Evolutionary conservation across 2,797 vertebrate species (phyloP), one percentile per base, ranked within the genome.

Genomic region (Pygocentrus nattereri): DNA sequence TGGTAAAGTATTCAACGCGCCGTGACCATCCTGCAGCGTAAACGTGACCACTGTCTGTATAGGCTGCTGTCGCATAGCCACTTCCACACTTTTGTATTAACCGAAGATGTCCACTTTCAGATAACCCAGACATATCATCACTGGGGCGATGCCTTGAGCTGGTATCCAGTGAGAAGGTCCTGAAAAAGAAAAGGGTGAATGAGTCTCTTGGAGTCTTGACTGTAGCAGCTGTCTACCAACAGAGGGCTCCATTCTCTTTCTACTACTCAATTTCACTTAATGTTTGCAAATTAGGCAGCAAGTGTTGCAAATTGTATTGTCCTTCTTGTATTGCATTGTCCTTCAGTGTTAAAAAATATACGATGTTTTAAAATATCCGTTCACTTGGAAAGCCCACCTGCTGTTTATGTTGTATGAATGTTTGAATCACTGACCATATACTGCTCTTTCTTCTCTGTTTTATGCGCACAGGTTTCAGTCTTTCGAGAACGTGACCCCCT

Each of bases 161-260:
- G 13, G 21, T 62, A 11, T 58, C 4, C 44, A 68, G 15, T 34
- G 30, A 65, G 23, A 83, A 74, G 59, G 82, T 72, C 83, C 58
- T 34, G 44, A 72, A 38, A 56, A 78, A n/a, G 65, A 77, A 15
- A 67, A 47, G 12, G 71, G 47, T 54, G 58, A 80, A 73, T 61
- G 59, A 69, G 34, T 81, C 71, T 76, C 41, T 64, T 47, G 68
- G 21, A 70, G 69, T 70, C 69, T 78, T 56, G 90, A 90, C 87
- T 78, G 25, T 91, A 81, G 82, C 85, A 79, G 68, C 89, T 92
- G 93, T 93, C 92, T 94, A 54, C 92, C 92, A 88, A 87, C 78
- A 85, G 91, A 89, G 84, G 93, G 92, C 87, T 68, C 87, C 50
- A 65, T 72, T 79, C 79, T 77, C 81, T 74, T 71, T 69, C 71